A percentile compares a stretch with the other conserved stretches of the same genome.
phyloP scores from a whole-genome alignment of 2,888 invertebrate species.

The Chydorus sphaericus region DNA sequence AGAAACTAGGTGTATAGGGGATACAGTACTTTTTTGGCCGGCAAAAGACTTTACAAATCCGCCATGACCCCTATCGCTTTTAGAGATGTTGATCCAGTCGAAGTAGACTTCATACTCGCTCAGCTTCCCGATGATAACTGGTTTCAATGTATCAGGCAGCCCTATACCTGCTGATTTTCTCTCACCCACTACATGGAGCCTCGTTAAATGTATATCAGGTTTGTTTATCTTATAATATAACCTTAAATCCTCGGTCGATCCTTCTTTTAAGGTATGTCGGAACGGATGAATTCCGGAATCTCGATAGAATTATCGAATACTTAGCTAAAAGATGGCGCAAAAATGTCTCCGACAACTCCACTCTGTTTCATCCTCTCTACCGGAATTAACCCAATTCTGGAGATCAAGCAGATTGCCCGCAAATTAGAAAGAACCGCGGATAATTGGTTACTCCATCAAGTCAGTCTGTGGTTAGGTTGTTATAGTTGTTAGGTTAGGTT shows the following conservation, averaged over 20 bases:
- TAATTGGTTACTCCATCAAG: conserved; percentile 80
- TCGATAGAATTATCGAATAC: conserved; percentile 89
- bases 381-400: conserved; percentile 91
- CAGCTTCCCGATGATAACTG: conserved; percentile 82
- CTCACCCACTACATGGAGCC: conserved; percentile 85
- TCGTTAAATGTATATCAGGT: conserved; percentile 54
- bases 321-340: conserved; percentile 97
- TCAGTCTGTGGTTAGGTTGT: conserved; percentile 73
- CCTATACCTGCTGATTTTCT: conserved; percentile 94
- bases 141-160: conserved; percentile 51
- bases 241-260: neutral
- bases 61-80: conserved; percentile 79
- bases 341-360: conserved; percentile 77
- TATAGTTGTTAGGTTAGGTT: neutral
- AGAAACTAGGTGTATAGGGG: too few relatives aligned
- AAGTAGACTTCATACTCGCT: conserved; percentile 85
- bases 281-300: conserved; percentile 39
- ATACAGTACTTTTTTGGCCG: too few relatives aligned
- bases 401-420: conserved; percentile 79
- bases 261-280: too few relatives aligned
- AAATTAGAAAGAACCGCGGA: conserved; percentile 68
- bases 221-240: neutral
- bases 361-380: conserved; percentile 94
- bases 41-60: too few relatives aligned
- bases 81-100: conserved; percentile 68